phyloP scores from a whole-genome alignment of 2,797 vertebrate genomes.

The Pseudochaenichthys georgianus region DNA sequence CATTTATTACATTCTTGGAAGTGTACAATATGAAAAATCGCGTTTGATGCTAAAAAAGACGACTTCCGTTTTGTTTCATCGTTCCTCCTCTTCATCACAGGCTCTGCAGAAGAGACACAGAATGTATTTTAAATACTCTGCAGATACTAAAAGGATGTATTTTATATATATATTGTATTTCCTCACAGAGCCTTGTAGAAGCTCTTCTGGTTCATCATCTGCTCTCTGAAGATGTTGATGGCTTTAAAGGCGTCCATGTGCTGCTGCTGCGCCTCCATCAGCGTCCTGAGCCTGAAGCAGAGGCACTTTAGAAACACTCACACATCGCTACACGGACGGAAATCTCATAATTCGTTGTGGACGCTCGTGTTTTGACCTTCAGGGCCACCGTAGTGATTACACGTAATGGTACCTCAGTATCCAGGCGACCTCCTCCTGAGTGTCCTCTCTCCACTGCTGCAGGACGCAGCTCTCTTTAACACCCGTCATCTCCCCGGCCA shows the following conservation, averaged over 20 bases:
- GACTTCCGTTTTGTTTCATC: neutral
- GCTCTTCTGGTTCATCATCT: constrained; percentile 45
- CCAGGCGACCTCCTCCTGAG: neutral
- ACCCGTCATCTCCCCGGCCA: neutral
- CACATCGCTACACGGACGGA: too few relatives aligned
- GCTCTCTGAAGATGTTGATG: too few relatives aligned
- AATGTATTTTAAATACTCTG: neutral
- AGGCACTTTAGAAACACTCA: too few relatives aligned
- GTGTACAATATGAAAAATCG: too few relatives aligned
- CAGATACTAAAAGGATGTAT: neutral
- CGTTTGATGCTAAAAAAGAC: too few relatives aligned
- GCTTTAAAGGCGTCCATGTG: too few relatives aligned
- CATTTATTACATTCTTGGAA: neutral
- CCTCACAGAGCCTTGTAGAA: constrained; percentile 46
- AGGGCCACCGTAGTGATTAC: neutral
- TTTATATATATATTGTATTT: neutral
- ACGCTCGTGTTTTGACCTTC: neutral
- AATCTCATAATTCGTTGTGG: too few relatives aligned
- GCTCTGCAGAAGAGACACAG: constrained; percentile 20
- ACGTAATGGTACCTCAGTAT: neutral
- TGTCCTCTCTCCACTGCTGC: constrained; percentile 26
- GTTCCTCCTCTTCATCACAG: constrained; percentile 14
- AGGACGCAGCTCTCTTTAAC: neutral
- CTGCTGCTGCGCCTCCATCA: too few relatives aligned
- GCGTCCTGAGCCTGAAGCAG: too few relatives aligned